Conservation (phyloP, 1,140 invertebrate species). For the Diuraphis noxia region DNA sequence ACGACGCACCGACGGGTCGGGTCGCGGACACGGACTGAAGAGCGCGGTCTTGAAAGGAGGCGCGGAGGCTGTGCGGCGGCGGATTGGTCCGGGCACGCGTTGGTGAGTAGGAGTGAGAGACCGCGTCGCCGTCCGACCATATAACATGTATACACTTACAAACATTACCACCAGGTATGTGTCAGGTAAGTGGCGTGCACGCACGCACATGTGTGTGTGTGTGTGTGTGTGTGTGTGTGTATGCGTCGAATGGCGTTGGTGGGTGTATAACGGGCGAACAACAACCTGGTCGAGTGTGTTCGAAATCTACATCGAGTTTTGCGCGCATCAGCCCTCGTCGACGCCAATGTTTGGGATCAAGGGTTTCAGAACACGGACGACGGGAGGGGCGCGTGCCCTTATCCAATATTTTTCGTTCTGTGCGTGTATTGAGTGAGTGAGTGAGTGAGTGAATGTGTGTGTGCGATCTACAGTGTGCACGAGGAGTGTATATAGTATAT, state of each 20-base stretch:
- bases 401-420: neutral
- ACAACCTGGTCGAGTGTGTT: slow-evolving; percentile 46
- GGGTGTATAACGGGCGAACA: slow-evolving; percentile 39
- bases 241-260: slow-evolving; percentile 40
- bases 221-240: neutral
- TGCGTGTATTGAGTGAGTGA: neutral
- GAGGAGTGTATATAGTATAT: too few relatives aligned
- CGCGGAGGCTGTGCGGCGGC: neutral
- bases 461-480: neutral
- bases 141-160: slow-evolving; percentile 28
- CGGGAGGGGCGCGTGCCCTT: neutral
- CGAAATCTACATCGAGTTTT: slow-evolving; percentile 17
- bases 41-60: slow-evolving; percentile 14
- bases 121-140: slow-evolving; percentile 32
- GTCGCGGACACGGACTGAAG: slow-evolving; percentile 50
- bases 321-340: neutral
- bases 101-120: slow-evolving; percentile 36
- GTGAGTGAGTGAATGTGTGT: neutral
- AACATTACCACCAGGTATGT: slow-evolving; percentile 52
- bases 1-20: slow-evolving; percentile 47
- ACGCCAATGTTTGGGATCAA: neutral
- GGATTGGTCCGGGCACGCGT: slow-evolving; percentile 50
- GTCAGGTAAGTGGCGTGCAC: slow-evolving; percentile 4
- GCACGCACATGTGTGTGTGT: neutral
- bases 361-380: neutral